These are phyloP conservation scores for Serrognathus titanus DNA, from an alignment of 2,888 invertebrate species.

Conservation along the genomic window DNA sequence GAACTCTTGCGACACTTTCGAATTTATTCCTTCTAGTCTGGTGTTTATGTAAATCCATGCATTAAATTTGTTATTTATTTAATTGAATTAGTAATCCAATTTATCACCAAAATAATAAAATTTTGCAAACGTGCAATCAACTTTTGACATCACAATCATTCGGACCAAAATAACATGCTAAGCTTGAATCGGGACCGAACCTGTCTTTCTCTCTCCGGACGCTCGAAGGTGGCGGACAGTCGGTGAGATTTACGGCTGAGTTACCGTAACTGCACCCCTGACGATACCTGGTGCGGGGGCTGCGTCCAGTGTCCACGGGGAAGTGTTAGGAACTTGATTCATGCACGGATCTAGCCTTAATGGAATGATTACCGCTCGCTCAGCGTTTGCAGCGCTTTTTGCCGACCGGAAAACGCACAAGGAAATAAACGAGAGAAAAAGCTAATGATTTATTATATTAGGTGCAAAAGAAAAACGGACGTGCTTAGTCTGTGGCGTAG, in stretches of 20 bases:
- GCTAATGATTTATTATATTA: conserved; percentile 1
- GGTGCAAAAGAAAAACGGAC: not conserved
- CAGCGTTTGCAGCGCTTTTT: conserved; percentile 36
- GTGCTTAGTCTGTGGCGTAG: not conserved
- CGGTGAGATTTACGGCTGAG: conserved; percentile 42
- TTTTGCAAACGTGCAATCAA: not conserved
- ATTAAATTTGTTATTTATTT: no score
- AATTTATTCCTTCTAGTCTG: no score
- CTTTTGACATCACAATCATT: not conserved
- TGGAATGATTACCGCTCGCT: conserved; percentile 45
- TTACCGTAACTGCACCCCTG: conserved; percentile 44
- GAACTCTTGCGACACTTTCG: no score
- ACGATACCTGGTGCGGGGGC: conserved; percentile 41
- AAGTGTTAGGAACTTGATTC: conserved; percentile 42
- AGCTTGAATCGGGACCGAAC: conserved; percentile 3
- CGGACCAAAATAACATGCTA: not conserved
- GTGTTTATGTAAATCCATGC: no score
- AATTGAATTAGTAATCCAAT: no score
- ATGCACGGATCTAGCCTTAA: conserved; percentile 44
- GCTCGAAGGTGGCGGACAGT: conserved; percentile 9
- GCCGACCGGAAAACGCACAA: not conserved
- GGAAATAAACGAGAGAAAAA: not conserved
- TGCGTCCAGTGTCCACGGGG: conserved; percentile 35
- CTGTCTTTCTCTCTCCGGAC: no score
- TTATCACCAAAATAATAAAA: not conserved